These are phyloP conservation scores for Acanthisitta chloris DNA, from an alignment of 2,113 vertebrate genomes.

Conservation along the genomic window DNA sequence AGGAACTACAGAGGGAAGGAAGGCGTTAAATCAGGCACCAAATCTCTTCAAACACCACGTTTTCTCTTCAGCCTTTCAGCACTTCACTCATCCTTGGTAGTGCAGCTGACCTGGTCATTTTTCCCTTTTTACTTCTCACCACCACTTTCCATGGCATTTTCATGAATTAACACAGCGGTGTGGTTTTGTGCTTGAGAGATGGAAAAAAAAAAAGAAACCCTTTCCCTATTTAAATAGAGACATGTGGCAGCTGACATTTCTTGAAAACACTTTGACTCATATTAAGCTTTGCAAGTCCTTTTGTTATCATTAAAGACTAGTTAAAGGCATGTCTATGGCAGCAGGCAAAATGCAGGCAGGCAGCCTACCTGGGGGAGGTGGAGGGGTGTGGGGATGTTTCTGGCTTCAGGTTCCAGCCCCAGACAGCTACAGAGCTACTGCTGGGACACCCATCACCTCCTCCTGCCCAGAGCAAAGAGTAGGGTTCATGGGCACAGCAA, in stretches of 20 bases:
- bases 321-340: not conserved
- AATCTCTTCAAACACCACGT: conserved; percentile 23
- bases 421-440: not conserved
- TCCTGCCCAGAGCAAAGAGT: not conserved
- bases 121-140: conserved; percentile 12
- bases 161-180: conserved; percentile 54
- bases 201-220: not conserved
- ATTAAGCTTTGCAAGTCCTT: conserved; percentile 50
- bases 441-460: not conserved
- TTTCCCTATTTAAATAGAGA: conserved; percentile 36
- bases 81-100: conserved; percentile 36
- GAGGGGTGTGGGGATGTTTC: not conserved
- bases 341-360: conserved; percentile 4
- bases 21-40: not conserved
- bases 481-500: not conserved
- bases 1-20: not conserved
- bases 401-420: not conserved
- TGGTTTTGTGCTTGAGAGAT: conserved; percentile 34
- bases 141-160: conserved; percentile 16
- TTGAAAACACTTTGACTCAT: conserved; percentile 52
- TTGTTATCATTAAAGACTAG: conserved; percentile 41
- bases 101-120: conserved; percentile 44
- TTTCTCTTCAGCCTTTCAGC: conserved; percentile 28
- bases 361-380: not conserved
- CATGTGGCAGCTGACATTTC: conserved; percentile 49